Evolutionary conservation across 1,140 invertebrate genomes (phyloP), one percentile per base, ranked within the genome.

Genomic region (Mylabris phalerata): DNA sequence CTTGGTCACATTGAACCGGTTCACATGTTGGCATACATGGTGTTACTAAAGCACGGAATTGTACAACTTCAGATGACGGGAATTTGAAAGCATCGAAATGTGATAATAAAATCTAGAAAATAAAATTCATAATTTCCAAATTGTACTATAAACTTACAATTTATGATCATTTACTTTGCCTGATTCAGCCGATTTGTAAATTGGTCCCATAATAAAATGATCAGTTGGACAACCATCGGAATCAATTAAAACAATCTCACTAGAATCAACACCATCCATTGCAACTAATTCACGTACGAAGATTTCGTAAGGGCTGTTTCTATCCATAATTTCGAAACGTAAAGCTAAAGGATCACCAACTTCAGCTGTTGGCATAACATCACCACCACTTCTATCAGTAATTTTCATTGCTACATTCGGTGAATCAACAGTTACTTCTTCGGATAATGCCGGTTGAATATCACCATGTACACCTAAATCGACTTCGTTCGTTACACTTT

Each of bases 51-150:
- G 93, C 93, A 48, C 92, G 84, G 84, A 96, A 96, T 75, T 96
- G 92, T 0, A 96, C 93, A 9, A 95, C 86, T 72, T 95, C 92
- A 0, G 92, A 94, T 10, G 92, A 92, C 0, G 93, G 93, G 79
- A 96, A 96, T 73, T 95, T 95, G 83, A 96, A 96, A 7, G 93
- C 93, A 72, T 96, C 93, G 75, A 96, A 95, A 72, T 92, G 88
- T 5, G 92, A 92, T n/a, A 93, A 75, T 5, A 96, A 77, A 49
- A 90, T 85, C 83, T 91, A 82, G 26, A 80, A 78, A 32, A 32
- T 5, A 32, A 32, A 32, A 32, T 32, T 5, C 32, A 32, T 32
- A 4, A 50, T 50, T 48, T 19, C 4, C 41, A 45, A 42, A 45
- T 11, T 10, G 11, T 6, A 45, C 9, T 45, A 32, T 9, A n/a